phyloP scores from a whole-genome alignment of 1,140 invertebrate genomes.

The Apis florea region DNA sequence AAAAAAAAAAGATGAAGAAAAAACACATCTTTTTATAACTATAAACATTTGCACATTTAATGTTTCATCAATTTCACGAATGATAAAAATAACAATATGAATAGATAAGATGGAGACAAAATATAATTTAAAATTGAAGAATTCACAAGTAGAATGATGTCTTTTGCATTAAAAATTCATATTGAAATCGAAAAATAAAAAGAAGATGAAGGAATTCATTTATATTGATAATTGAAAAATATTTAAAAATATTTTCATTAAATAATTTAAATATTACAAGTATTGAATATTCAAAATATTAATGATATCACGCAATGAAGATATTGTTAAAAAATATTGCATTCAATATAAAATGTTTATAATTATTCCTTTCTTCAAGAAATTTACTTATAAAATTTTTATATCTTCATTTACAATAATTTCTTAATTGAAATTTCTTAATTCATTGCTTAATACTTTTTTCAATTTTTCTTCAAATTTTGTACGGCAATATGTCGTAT shows the following conservation, averaged over 20 bases:
- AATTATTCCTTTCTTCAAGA: too few species aligned
- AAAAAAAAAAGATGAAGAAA: neutral
- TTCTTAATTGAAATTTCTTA: too few species aligned
- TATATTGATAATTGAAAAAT: conserved; percentile 11
- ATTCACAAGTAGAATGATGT: neutral
- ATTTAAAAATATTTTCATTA: conserved; percentile 6
- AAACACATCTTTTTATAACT: neutral
- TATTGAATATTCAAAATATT: too few species aligned
- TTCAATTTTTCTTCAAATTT: too few species aligned
- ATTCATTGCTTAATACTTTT: too few species aligned
- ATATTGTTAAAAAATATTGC: too few species aligned
- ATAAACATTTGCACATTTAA: neutral
- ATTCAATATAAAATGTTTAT: too few species aligned
- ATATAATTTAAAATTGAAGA: neutral
- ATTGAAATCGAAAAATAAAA: neutral
- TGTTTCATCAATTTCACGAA: conserved; percentile 1
- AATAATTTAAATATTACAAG: too few species aligned
- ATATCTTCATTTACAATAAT: too few species aligned
- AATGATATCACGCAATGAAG: too few species aligned
- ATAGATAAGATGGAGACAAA: conserved; percentile 1
- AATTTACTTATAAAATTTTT: too few species aligned
- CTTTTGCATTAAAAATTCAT: conserved; percentile 11
- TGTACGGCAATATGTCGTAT: too few species aligned
- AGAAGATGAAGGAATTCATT: neutral
- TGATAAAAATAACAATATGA: neutral